Base-by-base conservation (phyloP, 2,113 vertebrate species). In the Esox niger region DNA sequence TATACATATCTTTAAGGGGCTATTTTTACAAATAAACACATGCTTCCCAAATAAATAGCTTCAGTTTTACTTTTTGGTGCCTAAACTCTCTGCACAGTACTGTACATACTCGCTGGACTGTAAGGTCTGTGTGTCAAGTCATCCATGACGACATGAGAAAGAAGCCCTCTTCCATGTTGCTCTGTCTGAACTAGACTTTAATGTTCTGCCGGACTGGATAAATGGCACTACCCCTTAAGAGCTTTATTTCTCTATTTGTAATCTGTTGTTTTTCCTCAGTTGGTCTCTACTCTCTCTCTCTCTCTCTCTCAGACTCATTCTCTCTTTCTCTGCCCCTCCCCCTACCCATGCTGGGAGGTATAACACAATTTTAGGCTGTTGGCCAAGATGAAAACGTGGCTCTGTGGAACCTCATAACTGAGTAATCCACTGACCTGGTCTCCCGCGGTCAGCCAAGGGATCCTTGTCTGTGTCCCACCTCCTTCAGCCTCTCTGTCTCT, bases 371-470 rank as follows among this genome's bases (percentile, higher is more conserved):
- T 84, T 79, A 85, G 85, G 86, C 84, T 68, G 73, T 66, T 52
- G 68, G 80, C 83, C 60, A 78, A 73, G 69, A 85, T 88, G 85
- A 86, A 81, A 86, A 43, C 82, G 66, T 74, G 80, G 79, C 77
- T 89, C 83, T 83, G 43, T 66, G 71, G 55, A 66, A 73, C 55
- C 31, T 52, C 21, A 66, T 56, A n/a, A 82, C 80, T 88, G 75
- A 89, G 84, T 85, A 86, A 86, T 87, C 81, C 82, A 78, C 83
- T 83, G 83, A 84, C 84, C 81, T 61, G 5, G 71, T 61, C 33
- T 26, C 33, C 54, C 46, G 69, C 70, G 60, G 33, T 71, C 78
- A 72, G 49, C 62, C 68, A 74, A 87, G 89, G 80, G 66, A 85
- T 88, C 78, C 60, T 17, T 21, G 11, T 30, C 35, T 70, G 46